Base-by-base conservation (phyloP, 2,888 invertebrate genomes). In the Apotomis capreana region DNA sequence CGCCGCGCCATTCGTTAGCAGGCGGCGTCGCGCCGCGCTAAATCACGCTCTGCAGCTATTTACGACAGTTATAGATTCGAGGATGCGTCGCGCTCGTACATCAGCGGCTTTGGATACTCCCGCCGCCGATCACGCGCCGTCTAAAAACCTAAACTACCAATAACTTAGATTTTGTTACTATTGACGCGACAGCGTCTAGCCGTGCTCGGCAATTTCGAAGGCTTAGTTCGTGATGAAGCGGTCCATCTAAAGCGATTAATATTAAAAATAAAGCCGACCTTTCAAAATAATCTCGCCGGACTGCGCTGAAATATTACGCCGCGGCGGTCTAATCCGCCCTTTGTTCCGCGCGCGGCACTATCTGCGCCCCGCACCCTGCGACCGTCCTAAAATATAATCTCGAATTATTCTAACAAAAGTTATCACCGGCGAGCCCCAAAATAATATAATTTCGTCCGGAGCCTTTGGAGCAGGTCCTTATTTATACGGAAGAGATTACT, bases 231-330 rank as follows among this genome's bases (percentile, higher is more conserved):
- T 49, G 49, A 49, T 49, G 49, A 49, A 49, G 49, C 49, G 49
- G 9, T 9, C 49, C 49, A 49, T 49, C 64, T 55, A 55, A 55
- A 46, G 65, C 65, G 46, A 65, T 65, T 65, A 55, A 65, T 65
- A 57, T 65, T 65, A 65, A 65, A 65, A 65, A 65, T 65, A 57
- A 55, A 58, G 37, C 58, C 65, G 12, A 54, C 64, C 65, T 65
- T 65, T 57, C 26, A 26, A 55, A 46, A 55, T 64, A 55, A 64
- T 65, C 65, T 55, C 46, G 55, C n/a, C 44, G 46, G 55, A 36
- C 57, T n/a, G 57, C 74, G 73, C 78, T 83, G 79, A 83, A 80
- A 80, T 82, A 83, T 81, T 80, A 82, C 80, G 78, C 78, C 74
- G 75, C 76, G 74, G 77, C 74, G 69, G 76, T 76, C 78, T 82